Conservation (phyloP, 2,797 vertebrate species). For the Phalloptychus januarius region DNA sequence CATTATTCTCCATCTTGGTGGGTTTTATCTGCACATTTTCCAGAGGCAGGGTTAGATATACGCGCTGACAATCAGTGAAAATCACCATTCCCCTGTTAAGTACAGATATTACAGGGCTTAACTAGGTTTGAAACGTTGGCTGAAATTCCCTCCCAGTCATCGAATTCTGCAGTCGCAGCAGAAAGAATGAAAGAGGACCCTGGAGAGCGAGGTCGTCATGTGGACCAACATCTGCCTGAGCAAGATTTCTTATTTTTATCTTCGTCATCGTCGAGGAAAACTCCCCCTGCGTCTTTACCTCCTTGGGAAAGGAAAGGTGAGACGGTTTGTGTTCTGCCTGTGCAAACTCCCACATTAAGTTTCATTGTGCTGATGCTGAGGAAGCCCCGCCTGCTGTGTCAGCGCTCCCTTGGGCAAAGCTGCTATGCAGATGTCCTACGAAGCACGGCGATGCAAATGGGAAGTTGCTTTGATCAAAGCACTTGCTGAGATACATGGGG, state of each 20-base stretch:
- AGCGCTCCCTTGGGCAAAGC: slow-evolving; percentile 71
- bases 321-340: slow-evolving; percentile 11
- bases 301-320: slow-evolving; percentile 26
- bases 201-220: slow-evolving; percentile 34
- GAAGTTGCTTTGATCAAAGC: slow-evolving; percentile 69
- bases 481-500: slow-evolving; percentile 62
- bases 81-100: slow-evolving; percentile 14
- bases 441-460: slow-evolving; percentile 68
- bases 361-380: slow-evolving; percentile 64
- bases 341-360: slow-evolving; percentile 39
- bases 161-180: slow-evolving; percentile 40
- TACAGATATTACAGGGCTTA: slow-evolving; percentile 16
- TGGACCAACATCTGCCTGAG: slow-evolving; percentile 31
- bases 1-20: background rate
- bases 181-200: slow-evolving; percentile 31
- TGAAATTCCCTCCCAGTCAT: slow-evolving; percentile 17
- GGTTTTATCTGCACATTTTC: background rate
- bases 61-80: slow-evolving; percentile 1
- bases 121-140: slow-evolving; percentile 23
- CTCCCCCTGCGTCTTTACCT: slow-evolving; percentile 9
- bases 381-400: slow-evolving; percentile 71
- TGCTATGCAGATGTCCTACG: slow-evolving; percentile 72
- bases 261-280: slow-evolving; percentile 49
- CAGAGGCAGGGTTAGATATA: background rate
- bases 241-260: slow-evolving; percentile 56